Base-by-base conservation (phyloP, 2,888 invertebrate genomes). In the Cancer borealis region DNA sequence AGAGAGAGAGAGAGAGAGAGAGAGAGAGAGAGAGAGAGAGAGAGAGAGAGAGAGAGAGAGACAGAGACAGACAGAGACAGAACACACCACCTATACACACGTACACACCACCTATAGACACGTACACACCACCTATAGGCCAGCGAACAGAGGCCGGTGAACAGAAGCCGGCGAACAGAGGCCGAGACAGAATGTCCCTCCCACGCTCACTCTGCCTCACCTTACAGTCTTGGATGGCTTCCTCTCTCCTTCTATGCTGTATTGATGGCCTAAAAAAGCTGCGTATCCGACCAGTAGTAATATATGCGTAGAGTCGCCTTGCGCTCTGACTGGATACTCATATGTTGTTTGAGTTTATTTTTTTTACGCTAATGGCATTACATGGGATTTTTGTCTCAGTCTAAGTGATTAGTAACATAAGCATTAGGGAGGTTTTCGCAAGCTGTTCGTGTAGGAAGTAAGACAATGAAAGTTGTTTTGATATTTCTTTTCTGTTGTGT, bases 11-110 rank as follows among this genome's bases (percentile, higher is more conserved):
- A 49, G 10, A 49, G 49, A 49, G 10, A 49, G 49, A 66, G 17
- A 21, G 21, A 21, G 66, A 14, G n/a, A 66, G n/a, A n/a, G 66
- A 66, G 66, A 66, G 66, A 66, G n/a, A 21, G 66, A n/a, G n/a
- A 66, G 66, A n/a, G n/a, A n/a, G 66, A 21, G n/a, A 66, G n/a
- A n/a, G 66, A 66, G 66, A 66, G 66, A 66, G 66, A 54, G n/a
- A 21, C n/a, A n/a, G n/a, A n/a, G 66, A n/a, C 5, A n/a, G 66
- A 17, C 5, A 66, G n/a, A n/a, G 66, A 66, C 21, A 66, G n/a
- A 66, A 6, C 10, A 49, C 21, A 5, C 66, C 66, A 66, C 66
- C 10, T 17, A 60, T 3, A 3, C 66, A 5, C 2, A n/a, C n/a
- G n/a, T n/a, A n/a, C n/a, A n/a, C n/a, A n/a, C n/a, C n/a, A n/a